Evolutionary conservation across 2,888 invertebrate genomes (phyloP).

Genomic region (Chaetogeoica ovagalla): DNA sequence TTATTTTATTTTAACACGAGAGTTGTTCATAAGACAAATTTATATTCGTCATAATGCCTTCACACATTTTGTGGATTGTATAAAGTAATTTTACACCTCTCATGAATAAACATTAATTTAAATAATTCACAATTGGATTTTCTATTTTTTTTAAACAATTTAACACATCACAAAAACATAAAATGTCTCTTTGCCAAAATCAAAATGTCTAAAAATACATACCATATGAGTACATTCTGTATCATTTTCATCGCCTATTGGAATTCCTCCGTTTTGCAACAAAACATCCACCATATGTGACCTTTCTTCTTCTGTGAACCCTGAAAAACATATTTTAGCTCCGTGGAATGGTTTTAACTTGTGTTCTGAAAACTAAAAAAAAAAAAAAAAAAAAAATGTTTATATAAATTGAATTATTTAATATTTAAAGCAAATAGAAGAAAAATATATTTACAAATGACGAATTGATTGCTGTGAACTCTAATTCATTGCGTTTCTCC

Average conservation of each 20-base stretch:
- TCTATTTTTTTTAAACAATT: background rate
- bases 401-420: background rate
- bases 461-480: conserved; percentile 73
- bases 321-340: conserved; percentile 82
- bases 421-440: background rate
- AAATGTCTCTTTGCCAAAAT: conserved; percentile 6
- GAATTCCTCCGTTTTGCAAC: conserved; percentile 80
- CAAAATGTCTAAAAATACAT: conserved; percentile 55
- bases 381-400: conserved; percentile 32
- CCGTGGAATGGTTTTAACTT: conserved; percentile 87
- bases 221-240: conserved; percentile 89
- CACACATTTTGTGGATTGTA: background rate
- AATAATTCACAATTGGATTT: background rate
- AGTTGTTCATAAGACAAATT: background rate
- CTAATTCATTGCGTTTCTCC: conserved; percentile 74
- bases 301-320: conserved; percentile 87
- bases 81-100: background rate
- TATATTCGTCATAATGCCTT: background rate
- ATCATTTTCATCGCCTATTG: conserved; percentile 74
- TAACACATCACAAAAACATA: background rate
- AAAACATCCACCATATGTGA: conserved; percentile 90
- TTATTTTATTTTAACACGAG: background rate
- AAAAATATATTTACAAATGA: conserved; percentile 57
- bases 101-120: background rate
- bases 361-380: conserved; percentile 62